phyloP scores from a whole-genome alignment of 1,140 invertebrate genomes.

The Apolygus lucorum region DNA sequence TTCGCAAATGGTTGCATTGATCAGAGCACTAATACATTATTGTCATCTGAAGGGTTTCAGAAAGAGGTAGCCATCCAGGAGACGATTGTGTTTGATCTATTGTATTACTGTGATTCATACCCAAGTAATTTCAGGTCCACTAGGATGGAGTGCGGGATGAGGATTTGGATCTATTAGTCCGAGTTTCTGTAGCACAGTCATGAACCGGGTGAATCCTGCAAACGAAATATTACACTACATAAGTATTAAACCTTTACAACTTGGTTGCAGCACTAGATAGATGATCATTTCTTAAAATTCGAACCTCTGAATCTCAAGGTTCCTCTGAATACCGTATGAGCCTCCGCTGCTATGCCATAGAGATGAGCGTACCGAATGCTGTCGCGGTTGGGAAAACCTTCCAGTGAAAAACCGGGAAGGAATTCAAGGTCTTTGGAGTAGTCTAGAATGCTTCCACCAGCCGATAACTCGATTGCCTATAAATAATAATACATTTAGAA shows the following conservation, averaged over 20 bases:
- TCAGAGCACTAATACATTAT: too few relatives aligned
- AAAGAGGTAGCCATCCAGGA: background rate
- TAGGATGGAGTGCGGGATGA: constrained; percentile 81
- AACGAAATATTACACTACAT: too few relatives aligned
- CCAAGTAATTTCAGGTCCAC: constrained; percentile 95
- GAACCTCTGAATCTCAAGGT: constrained; percentile 73
- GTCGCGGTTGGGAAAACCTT: constrained; percentile 93
- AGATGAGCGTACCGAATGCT: constrained; percentile 79
- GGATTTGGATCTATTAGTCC: constrained; percentile 80
- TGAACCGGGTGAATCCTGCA: constrained; percentile 69
- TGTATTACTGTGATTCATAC: constrained; percentile 42
- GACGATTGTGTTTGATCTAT: background rate
- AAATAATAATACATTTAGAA: too few relatives aligned
- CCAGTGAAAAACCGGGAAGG: constrained; percentile 90
- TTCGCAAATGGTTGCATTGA: too few relatives aligned
- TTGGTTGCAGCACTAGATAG: too few relatives aligned
- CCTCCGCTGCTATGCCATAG: constrained; percentile 75
- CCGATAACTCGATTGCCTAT: constrained; percentile 77
- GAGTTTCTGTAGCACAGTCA: constrained; percentile 74
- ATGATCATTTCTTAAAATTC: constrained; percentile 45
- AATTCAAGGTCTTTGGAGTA: constrained; percentile 70
- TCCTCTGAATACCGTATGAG: constrained; percentile 80
- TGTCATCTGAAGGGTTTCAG: background rate
- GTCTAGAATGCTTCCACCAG: constrained; percentile 78
- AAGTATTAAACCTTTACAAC: too few relatives aligned